Percentiles rank a stretch among this genome's conserved stretches.
phyloP scores from a whole-genome alignment of 2,888 invertebrate genomes.

The Apodemia mormo region DNA sequence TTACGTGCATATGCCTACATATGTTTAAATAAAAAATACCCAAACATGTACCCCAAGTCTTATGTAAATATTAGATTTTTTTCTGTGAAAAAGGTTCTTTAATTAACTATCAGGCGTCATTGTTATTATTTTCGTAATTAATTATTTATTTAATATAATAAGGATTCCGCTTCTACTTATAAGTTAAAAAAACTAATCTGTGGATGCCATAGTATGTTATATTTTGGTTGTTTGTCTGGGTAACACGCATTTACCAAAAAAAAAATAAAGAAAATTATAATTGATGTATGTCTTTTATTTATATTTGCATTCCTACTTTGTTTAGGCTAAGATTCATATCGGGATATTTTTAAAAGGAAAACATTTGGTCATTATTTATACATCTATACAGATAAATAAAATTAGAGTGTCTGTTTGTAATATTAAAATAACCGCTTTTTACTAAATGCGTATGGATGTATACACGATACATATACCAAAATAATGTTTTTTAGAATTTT shows the following conservation, averaged over 20 bases:
- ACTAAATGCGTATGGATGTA: too few species aligned
- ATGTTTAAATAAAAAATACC: neutral
- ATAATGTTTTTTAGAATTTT: too few species aligned
- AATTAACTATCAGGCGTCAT: conserved; percentile 41
- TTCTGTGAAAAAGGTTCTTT: conserved; percentile 56
- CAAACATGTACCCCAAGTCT: neutral
- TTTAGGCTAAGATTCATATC: too few species aligned
- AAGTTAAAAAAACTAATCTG: conserved; percentile 54
- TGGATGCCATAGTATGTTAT: conserved; percentile 63
- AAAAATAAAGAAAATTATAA: conserved; percentile 55
- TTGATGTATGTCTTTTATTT: conserved; percentile 44
- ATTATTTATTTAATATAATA: conserved; percentile 53
- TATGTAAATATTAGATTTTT: conserved; percentile 25
- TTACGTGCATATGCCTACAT: too few species aligned
- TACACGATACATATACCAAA: too few species aligned
- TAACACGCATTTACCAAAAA: conserved; percentile 80
- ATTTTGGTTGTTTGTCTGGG: conserved; percentile 71
- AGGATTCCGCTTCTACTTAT: conserved; percentile 69
- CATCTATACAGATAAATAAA: too few species aligned
- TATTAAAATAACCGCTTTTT: too few species aligned
- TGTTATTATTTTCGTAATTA: conserved; percentile 52
- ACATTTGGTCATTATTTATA: too few species aligned
- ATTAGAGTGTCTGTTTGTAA: too few species aligned
- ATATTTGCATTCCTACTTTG: conserved; percentile 11
- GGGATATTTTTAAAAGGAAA: too few species aligned